Evolutionary conservation across 2,113 vertebrate genomes (phyloP).

Genomic region (Craseonycteris thonglongyai): DNA sequence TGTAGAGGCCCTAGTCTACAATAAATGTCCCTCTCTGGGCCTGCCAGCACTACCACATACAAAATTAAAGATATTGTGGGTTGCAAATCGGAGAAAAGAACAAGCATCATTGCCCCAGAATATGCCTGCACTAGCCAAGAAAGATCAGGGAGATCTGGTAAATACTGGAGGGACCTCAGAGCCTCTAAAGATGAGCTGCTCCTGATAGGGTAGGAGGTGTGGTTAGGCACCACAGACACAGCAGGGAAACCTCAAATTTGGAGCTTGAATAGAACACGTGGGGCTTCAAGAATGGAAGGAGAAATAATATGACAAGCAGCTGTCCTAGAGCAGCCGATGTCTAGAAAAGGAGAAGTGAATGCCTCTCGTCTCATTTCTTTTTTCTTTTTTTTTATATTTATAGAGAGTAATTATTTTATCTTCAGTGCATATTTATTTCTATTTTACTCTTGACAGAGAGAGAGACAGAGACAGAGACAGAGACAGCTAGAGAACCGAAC

Average conservation of each 20-base stretch:
- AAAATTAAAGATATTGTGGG: neutral
- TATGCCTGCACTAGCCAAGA: neutral
- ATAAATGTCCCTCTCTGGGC: neutral
- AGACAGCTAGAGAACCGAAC: no score
- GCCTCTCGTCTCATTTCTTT: neutral
- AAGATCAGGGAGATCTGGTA: neutral
- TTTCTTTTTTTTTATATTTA: no score
- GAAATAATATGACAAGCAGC: neutral
- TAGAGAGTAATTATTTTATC: no score
- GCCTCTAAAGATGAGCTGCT: neutral
- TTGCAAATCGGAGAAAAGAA: neutral
- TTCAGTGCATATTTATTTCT: no score
- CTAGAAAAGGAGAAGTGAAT: neutral
- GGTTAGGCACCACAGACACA: neutral
- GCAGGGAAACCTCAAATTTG: neutral
- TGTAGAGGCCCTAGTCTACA: neutral
- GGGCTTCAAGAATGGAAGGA: neutral
- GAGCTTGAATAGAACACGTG: neutral
- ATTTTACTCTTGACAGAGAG: no score
- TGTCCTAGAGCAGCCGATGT: neutral
- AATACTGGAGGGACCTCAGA: neutral
- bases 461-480: no score
- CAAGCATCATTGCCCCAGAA: neutral
- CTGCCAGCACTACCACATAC: neutral
- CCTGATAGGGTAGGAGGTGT: neutral